Conservation (phyloP, 2,888 invertebrate species). For the Nineta flava region DNA sequence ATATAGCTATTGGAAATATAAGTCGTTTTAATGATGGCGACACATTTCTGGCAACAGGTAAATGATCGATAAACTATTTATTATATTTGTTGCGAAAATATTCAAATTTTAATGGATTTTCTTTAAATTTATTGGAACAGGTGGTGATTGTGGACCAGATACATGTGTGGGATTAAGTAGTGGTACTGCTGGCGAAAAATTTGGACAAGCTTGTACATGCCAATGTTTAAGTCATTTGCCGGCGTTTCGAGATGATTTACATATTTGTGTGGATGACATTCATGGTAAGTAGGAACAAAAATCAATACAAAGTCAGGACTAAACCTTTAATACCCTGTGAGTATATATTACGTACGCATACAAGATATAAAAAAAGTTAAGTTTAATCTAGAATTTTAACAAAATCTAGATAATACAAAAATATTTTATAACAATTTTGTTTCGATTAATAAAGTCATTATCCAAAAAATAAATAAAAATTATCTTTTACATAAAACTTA, state of each 20-base stretch:
- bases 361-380: no score
- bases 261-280: slow-evolving; percentile 72
- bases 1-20: slow-evolving; percentile 1
- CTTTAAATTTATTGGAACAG: slow-evolving; percentile 18
- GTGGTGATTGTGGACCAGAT: slow-evolving; percentile 39
- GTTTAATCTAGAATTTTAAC: no score
- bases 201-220: slow-evolving; percentile 47
- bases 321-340: no score
- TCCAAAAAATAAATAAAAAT: no score
- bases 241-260: slow-evolving; percentile 69
- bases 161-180: slow-evolving; percentile 51
- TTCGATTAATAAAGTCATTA: no score
- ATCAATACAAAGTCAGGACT: no score
- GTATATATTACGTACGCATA: neutral
- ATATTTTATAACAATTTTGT: no score
- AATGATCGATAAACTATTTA: neutral
- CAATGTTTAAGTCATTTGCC: slow-evolving; percentile 60
- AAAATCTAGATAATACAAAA: no score
- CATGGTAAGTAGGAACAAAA: slow-evolving; percentile 44
- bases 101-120: no score
- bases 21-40: slow-evolving; percentile 4
- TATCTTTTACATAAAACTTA: no score
- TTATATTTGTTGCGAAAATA: neutral
- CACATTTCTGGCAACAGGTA: slow-evolving; percentile 2
- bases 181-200: slow-evolving; percentile 37